Conservation (phyloP, 2,797 vertebrate species). For the Neoniphon sammara region DNA sequence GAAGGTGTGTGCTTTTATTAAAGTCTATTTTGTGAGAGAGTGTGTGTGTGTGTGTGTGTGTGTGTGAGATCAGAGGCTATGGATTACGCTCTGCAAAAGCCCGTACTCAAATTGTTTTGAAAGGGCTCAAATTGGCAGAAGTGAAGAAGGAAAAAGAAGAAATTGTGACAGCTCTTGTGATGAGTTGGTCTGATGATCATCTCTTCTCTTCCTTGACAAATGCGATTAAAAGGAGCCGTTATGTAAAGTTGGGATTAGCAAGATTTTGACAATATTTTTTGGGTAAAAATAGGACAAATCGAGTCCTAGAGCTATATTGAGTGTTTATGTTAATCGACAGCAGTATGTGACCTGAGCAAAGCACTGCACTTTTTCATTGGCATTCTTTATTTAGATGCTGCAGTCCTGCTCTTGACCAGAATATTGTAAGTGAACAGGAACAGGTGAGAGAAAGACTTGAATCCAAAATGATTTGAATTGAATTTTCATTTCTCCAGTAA, state of each 20-base stretch:
- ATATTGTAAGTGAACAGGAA: conserved; percentile 21
- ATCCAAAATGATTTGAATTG: no score
- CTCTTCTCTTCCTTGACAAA: conserved; percentile 71
- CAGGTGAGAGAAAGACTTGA: conserved; percentile 34
- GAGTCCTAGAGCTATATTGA: conserved; percentile 50
- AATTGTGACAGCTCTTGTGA: conserved; percentile 53
- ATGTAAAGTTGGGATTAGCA: conserved; percentile 67
- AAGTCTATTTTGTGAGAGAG: conserved; percentile 18
- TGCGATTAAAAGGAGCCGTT: conserved; percentile 71
- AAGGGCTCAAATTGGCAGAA: conserved; percentile 68
- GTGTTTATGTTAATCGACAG: conserved; percentile 60
- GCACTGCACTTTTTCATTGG: conserved; percentile 9
- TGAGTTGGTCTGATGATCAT: conserved; percentile 58
- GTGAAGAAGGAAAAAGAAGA: conserved; percentile 16
- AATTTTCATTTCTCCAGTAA: conserved; percentile 25
- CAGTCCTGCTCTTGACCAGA: conserved; percentile 41
- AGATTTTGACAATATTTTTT: conserved; percentile 61
- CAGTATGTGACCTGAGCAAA: conserved; percentile 49
- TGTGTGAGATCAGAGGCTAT: conserved; percentile 54
- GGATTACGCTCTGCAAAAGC: conserved; percentile 65
- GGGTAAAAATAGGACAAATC: conserved; percentile 61
- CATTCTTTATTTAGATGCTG: conserved; percentile 45
- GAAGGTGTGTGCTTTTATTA: conserved; percentile 63
- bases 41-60: conserved; percentile 27
- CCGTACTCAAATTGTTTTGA: conserved; percentile 52